phyloP scores from a whole-genome alignment of 2,797 vertebrate genomes.

The Lepus townsendii region DNA sequence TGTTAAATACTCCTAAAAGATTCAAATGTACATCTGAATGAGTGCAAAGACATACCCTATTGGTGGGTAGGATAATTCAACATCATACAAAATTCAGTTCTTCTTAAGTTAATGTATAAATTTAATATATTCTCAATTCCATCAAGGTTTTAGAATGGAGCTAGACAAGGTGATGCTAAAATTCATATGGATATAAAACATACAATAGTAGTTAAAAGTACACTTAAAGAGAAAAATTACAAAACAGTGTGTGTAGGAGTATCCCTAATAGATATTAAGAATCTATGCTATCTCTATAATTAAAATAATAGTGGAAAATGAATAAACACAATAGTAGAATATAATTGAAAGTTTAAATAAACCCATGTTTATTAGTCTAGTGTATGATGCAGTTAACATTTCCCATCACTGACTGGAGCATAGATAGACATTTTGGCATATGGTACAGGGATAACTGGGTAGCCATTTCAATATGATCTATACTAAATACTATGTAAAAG shows the following conservation, averaged over 20 bases:
- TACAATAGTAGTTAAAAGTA: neutral
- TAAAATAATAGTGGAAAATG: neutral
- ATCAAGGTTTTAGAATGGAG: neutral
- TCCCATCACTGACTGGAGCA: neutral
- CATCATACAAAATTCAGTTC: neutral
- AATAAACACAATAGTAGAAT: neutral
- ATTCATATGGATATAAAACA: neutral
- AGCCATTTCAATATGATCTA: neutral
- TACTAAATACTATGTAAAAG: neutral
- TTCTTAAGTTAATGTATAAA: slow-evolving; percentile 27
- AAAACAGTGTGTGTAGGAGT: neutral
- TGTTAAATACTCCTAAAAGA: neutral
- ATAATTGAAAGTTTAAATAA: neutral
- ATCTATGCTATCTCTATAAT: neutral
- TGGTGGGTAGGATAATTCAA: neutral
- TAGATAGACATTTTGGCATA: neutral
- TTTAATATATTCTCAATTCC: neutral
- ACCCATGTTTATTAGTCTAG: neutral
- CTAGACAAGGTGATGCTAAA: neutral
- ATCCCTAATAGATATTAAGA: neutral
- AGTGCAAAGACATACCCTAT: neutral
- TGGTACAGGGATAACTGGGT: neutral
- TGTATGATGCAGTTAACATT: slow-evolving; percentile 5
- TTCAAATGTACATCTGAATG: neutral
- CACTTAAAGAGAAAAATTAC: neutral